These are phyloP conservation scores for Hirtodrosophila trivittata DNA, from an alignment of 2,888 invertebrate genomes.

Conservation along the genomic window DNA sequence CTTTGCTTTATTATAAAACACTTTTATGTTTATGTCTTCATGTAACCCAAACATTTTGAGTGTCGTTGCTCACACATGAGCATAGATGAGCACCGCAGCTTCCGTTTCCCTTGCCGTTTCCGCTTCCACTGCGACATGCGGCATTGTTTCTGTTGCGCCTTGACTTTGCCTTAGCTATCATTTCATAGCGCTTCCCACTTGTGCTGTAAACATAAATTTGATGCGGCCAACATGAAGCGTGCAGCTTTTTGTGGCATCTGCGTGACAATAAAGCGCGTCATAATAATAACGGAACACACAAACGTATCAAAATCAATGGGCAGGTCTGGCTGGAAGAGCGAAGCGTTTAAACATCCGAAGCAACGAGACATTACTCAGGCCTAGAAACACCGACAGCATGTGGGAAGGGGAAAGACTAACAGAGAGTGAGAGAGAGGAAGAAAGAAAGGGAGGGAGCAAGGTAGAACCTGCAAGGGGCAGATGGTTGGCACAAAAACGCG, in stretches of 20 bases:
- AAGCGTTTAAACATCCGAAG: slow-evolving; percentile 13
- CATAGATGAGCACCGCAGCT: slow-evolving; percentile 26
- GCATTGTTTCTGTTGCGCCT: slow-evolving; percentile 53
- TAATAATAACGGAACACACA: slow-evolving; percentile 55
- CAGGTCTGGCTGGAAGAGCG: slow-evolving; percentile 19
- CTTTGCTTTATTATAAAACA: slow-evolving; percentile 80
- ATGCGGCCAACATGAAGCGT: slow-evolving; percentile 50
- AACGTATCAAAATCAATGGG: slow-evolving; percentile 60
- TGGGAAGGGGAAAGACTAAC: neutral
- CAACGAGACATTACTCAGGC: slow-evolving; percentile 13
- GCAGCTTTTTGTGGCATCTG: slow-evolving; percentile 52
- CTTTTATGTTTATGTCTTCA: slow-evolving; percentile 79
- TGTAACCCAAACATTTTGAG: slow-evolving; percentile 76
- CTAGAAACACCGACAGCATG: neutral
- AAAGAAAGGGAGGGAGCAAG: neutral
- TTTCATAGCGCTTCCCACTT: slow-evolving; percentile 71
- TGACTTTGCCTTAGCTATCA: slow-evolving; percentile 38
- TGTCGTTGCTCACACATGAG: slow-evolving; percentile 34
- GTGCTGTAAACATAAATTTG: slow-evolving; percentile 75
- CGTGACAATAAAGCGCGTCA: slow-evolving; percentile 76
- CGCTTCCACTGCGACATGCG: slow-evolving; percentile 66
- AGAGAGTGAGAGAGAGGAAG: neutral
- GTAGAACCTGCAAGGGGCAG: slow-evolving; percentile 13
- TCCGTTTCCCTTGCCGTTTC: slow-evolving; percentile 52
- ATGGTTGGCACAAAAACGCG: slow-evolving; percentile 49